Evolutionary conservation across 2,113 vertebrate genomes (phyloP).

Genomic region (Heptranchias perlo): DNA sequence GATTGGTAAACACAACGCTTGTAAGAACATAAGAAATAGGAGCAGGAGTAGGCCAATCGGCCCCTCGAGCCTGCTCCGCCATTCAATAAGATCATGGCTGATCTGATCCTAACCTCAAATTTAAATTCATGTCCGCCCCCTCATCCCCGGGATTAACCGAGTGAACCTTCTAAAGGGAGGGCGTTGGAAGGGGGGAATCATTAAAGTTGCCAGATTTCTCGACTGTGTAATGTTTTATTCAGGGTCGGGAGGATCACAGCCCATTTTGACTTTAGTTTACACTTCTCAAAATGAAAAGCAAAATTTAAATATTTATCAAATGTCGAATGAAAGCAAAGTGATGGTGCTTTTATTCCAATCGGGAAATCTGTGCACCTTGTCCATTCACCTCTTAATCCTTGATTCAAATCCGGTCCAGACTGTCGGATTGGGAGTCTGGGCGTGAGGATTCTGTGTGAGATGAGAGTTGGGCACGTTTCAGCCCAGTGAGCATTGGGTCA

Average conservation of each 20-base stretch:
- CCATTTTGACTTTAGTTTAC: not conserved
- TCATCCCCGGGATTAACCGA: too few species aligned
- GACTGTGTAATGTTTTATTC: not conserved
- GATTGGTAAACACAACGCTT: not conserved
- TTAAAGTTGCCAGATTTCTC: not conserved
- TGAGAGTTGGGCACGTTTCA: not conserved
- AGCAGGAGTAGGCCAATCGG: too few species aligned
- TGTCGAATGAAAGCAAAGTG: not conserved
- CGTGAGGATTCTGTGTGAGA: not conserved
- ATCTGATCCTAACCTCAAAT: too few species aligned
- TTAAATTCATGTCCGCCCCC: too few species aligned
- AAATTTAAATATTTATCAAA: not conserved
- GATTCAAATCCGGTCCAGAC: not conserved
- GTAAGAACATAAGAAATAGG: too few species aligned
- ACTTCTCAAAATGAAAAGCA: not conserved
- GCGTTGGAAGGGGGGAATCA: not conserved
- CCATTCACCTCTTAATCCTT: too few species aligned
- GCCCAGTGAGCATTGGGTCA: not conserved
- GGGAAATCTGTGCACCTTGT: not conserved
- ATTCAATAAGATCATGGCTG: too few species aligned
- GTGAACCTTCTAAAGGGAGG: too few species aligned
- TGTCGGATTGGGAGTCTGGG: not conserved
- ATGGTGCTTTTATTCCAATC: too few species aligned
- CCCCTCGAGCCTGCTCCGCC: too few species aligned
- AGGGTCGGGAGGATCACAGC: not conserved